Percentiles rank a stretch among this genome's conserved stretches.
phyloP scores from a whole-genome alignment of 2,888 invertebrate species.

The Chromoteleia sp. region DNA sequence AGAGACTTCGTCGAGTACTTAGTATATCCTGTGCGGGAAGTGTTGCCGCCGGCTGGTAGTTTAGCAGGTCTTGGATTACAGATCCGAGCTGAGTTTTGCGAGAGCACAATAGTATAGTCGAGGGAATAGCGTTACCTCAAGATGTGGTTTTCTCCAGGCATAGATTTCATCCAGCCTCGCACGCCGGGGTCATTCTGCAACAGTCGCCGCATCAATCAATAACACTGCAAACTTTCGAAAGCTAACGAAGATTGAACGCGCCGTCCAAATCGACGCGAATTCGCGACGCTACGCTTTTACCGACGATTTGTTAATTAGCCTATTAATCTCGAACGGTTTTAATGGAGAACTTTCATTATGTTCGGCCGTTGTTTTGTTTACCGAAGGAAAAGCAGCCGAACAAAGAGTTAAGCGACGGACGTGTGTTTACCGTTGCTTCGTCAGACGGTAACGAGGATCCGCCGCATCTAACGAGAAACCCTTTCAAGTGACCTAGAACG shows the following conservation, averaged over 20 bases:
- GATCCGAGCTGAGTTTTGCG: slow-evolving; percentile 30
- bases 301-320: not conserved
- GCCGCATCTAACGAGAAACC: slow-evolving; percentile 70
- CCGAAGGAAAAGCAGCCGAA: not conserved
- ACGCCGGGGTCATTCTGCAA: not conserved
- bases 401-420: not conserved
- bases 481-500: slow-evolving; percentile 17
- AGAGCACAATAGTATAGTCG: slow-evolving; percentile 26
- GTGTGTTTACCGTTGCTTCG: slow-evolving; percentile 65
- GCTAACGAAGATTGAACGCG: too few species aligned
- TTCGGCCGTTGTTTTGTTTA: too few species aligned
- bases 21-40: slow-evolving; percentile 35
- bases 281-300: too few species aligned
- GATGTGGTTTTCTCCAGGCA: slow-evolving; percentile 26
- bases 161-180: slow-evolving; percentile 26
- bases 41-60: slow-evolving; percentile 57
- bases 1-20: slow-evolving; percentile 46
- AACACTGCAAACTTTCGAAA: too few species aligned
- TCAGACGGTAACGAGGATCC: slow-evolving; percentile 71
- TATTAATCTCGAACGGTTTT: not conserved
- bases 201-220: not conserved
- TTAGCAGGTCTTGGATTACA: slow-evolving; percentile 49
- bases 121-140: slow-evolving; percentile 9
- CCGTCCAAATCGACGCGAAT: too few species aligned
- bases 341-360: not conserved